Evolutionary conservation across 2,113 vertebrate species (phyloP), one percentile per base, ranked within the genome.

Genomic region (Colistium nudipinnis): DNA sequence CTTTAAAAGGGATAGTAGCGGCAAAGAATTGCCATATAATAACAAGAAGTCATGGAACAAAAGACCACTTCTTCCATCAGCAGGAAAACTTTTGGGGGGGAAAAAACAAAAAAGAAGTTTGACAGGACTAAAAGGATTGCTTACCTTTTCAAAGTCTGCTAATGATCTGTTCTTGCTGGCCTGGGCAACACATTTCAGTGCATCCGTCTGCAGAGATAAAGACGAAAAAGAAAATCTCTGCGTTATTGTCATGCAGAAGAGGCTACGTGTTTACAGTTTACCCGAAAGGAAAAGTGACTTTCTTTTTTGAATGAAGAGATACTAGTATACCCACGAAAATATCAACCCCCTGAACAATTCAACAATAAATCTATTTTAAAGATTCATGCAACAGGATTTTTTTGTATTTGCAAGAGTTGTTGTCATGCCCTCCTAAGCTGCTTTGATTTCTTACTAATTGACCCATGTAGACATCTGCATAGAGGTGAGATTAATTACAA

Each of bases 61-160:
- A 7, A 33, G 6, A 45, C 0, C n/a, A n/a, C n/a, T n/a, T n/a
- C n/a, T 6, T 9, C 7, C 4, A 45, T 11, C 19, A 25, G 3
- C 2, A 25, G 45, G 4, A 48, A 25, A 48, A 25, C 16, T 16
- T 16, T 14, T 0, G 36, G 4, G 14, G 17, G 36, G 16, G 13
- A 27, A 2, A 1, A 0, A 1, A 39, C 2, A n/a, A 1, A 54
- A 28, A 1, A 4, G 14, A 33, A n/a, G n/a, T n/a, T n/a, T n/a
- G n/a, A n/a, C n/a, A n/a, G n/a, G n/a, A n/a, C n/a, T n/a, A n/a
- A n/a, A n/a, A n/a, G n/a, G n/a, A n/a, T n/a, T 30, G 75, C 92
- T 94, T 86, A 98, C 98, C 95, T 98, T 99, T 85, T 99, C 96
- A 91, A 99, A 99, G 80, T 99, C 97, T 75, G 97, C 97, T 94